These are phyloP conservation scores for Ennomos erosarius DNA, from an alignment of 2,888 invertebrate species.

Conservation along the genomic window DNA sequence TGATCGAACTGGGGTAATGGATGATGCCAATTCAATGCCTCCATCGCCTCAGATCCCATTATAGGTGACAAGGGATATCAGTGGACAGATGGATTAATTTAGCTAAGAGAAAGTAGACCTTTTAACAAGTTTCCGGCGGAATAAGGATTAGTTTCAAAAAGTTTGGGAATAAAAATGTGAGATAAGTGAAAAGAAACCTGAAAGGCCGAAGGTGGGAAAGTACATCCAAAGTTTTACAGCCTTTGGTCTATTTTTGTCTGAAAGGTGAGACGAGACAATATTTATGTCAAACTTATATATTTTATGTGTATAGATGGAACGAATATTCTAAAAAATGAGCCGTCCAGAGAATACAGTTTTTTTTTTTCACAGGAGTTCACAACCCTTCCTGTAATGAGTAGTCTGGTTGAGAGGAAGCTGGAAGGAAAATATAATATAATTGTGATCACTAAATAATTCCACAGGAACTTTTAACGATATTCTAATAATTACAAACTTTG, in stretches of 20 bases:
- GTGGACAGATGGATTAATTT: constrained; percentile 17
- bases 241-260: too few relatives aligned
- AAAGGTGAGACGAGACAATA: too few relatives aligned
- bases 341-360: too few relatives aligned
- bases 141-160: background rate
- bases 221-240: too few relatives aligned
- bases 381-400: background rate
- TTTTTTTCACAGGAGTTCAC: background rate
- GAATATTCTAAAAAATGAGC: too few relatives aligned
- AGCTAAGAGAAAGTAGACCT: constrained; percentile 2
- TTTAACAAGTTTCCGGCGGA: constrained; percentile 3
- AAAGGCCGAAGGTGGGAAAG: too few relatives aligned
- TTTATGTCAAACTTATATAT: too few relatives aligned
- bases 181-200: too few relatives aligned
- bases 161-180: background rate
- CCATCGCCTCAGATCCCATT: constrained; percentile 33
- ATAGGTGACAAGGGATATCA: constrained; percentile 30
- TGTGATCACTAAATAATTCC: constrained; percentile 22
- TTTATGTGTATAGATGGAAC: too few relatives aligned
- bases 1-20: constrained; percentile 48
- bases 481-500: constrained; percentile 37
- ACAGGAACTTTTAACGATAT: constrained; percentile 32
- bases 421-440: constrained; percentile 13
- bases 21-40: constrained; percentile 45
- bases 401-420: background rate